Evolutionary conservation across 2,113 vertebrate species (phyloP).

Genomic region (Acanthochromis polyacanthus): DNA sequence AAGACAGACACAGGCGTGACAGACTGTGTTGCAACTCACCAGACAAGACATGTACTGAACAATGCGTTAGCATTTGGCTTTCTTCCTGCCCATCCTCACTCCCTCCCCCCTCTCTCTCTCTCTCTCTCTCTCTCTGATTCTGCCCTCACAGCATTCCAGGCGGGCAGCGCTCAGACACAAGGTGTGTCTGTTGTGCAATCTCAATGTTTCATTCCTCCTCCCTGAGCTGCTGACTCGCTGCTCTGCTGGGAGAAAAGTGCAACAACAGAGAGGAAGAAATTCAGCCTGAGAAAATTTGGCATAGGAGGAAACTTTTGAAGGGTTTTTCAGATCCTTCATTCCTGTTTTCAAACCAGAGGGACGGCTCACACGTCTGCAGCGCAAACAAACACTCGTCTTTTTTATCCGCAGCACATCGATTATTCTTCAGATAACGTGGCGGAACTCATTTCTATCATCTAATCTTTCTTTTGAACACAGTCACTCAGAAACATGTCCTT

Average conservation of each 20-base stretch:
- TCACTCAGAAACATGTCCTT: no score
- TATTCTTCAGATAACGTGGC: no score
- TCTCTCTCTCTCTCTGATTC: background rate
- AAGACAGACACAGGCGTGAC: slow-evolving; percentile 36
- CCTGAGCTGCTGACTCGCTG: background rate
- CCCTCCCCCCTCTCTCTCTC: no score
- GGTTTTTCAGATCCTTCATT: background rate
- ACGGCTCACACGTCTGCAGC: background rate
- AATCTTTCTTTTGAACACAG: no score
- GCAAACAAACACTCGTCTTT: background rate
- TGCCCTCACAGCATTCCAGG: slow-evolving; percentile 6
- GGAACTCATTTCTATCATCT: no score
- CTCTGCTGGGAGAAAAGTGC: slow-evolving; percentile 5
- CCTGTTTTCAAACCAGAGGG: slow-evolving; percentile 10
- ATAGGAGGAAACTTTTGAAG: background rate
- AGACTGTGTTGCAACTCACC: slow-evolving; percentile 36
- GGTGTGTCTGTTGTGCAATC: slow-evolving; percentile 35
- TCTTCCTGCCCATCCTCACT: rapidly evolving
- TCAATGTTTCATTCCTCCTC: slow-evolving; percentile 9
- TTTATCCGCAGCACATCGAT: no score
- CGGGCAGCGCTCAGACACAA: background rate
- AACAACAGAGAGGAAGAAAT: background rate
- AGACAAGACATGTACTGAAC: slow-evolving; percentile 29
- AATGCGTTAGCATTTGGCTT: background rate
- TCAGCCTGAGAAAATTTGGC: background rate